These are phyloP conservation scores for Caenorhabditis drosophilae DNA, from an alignment of 2,888 invertebrate species.

Conservation along the genomic window DNA sequence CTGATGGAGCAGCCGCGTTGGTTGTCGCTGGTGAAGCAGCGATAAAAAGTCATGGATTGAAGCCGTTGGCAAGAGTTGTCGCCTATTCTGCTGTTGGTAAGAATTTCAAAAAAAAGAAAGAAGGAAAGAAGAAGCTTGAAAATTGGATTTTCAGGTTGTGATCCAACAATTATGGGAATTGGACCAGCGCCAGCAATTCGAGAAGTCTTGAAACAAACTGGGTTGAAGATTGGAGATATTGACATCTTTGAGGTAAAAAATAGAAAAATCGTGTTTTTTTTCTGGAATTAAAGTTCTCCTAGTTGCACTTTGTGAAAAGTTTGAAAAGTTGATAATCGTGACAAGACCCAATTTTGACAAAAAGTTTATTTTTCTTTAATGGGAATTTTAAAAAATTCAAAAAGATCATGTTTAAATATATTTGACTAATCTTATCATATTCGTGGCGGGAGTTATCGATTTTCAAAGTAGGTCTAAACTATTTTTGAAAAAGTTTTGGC, in stretches of 20 bases:
- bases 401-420: not conserved
- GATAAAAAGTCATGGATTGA: conserved; percentile 80
- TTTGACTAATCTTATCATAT: too few relatives aligned
- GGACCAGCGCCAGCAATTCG: conserved; percentile 88
- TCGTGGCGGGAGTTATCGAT: too few relatives aligned
- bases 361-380: not conserved
- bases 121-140: too few relatives aligned
- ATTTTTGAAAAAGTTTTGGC: too few relatives aligned
- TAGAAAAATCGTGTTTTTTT: too few relatives aligned
- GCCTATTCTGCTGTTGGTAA: conserved; percentile 87
- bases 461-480: too few relatives aligned
- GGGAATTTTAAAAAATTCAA: not conserved
- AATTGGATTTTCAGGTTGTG: too few relatives aligned
- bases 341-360: too few relatives aligned
- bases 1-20: conserved; percentile 94
- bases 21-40: conserved; percentile 90
- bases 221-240: conserved; percentile 82
- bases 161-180: conserved; percentile 91
- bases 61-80: conserved; percentile 86
- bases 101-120: too few relatives aligned
- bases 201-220: conserved; percentile 81
- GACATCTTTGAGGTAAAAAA: conserved; percentile 79
- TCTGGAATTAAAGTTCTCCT: too few relatives aligned
- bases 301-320: too few relatives aligned
- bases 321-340: too few relatives aligned